Percentiles rank a stretch among this genome's conserved stretches.
Evolutionary conservation across 35 echinoderm and acorn worm genomes (phyloP).

Genomic region (Heliocidaris erythrogramma): DNA sequence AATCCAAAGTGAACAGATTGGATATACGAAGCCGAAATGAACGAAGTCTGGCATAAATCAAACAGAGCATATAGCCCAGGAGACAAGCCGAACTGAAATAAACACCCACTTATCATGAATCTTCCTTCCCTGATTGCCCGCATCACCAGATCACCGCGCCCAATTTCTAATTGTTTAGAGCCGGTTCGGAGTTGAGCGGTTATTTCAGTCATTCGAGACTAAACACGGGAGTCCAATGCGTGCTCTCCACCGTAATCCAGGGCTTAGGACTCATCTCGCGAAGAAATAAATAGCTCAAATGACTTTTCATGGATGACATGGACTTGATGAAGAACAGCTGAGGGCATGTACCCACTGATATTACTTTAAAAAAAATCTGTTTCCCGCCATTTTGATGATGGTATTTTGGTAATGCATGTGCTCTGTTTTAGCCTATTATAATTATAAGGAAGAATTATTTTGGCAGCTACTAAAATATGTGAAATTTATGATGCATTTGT

Average conservation of each 20-base stretch:
- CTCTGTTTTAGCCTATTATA: too few species aligned
- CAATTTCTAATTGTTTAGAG: not conserved
- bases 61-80: not conserved
- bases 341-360: not conserved
- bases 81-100: not conserved
- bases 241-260: not conserved
- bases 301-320: not conserved
- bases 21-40: not conserved
- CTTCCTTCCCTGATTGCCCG: not conserved
- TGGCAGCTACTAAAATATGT: too few species aligned
- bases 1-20: not conserved
- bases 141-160: not conserved
- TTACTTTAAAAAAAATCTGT: not conserved
- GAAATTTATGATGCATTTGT: too few species aligned
- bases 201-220: conserved; percentile 5
- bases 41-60: not conserved
- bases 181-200: not conserved
- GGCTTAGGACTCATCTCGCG: not conserved
- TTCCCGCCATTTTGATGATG: too few species aligned
- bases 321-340: not conserved
- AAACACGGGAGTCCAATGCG: not conserved
- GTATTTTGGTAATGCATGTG: too few species aligned
- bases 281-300: conserved; percentile 12
- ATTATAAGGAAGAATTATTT: too few species aligned
- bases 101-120: conserved; percentile 10